Evolutionary conservation across 2,797 vertebrate species (phyloP), one percentile per base, ranked within the genome.

Genomic region (Tapirus indicus): DNA sequence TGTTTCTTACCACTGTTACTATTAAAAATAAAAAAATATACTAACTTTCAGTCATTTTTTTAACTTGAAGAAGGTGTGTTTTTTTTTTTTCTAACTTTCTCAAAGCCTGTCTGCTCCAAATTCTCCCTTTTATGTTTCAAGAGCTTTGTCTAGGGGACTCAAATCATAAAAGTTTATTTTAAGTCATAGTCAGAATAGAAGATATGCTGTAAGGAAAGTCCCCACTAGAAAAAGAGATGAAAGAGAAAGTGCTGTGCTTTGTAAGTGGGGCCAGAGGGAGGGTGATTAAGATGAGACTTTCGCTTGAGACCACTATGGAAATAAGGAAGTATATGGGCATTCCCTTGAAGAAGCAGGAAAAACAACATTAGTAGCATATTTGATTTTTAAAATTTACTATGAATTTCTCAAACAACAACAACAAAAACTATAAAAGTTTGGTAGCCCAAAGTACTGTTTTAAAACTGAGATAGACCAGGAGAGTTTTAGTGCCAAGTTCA

Each of bases 1-100:
- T 92, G 41, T 87, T 94, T 52, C 29, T 60, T 62, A 64, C 84
- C 23, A 94, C 12, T 47, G 20, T 90, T 93, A 66, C 74, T 60
- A n/a, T 75, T 92, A 38, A 41, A 38, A 62, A 68, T 32, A 5
- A 60, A 85, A 41, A 69, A 80, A 60, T 44, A 47, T 38, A 47
- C 23, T 77, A 41, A 71, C 12, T 54, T 92, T 64, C 35, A 69
- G 9, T 69, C 7, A 6, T 87, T 71, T 69, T 52, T 72, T 86
- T 77, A 64, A 25, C 9, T 68, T 60, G 62, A 75, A 7, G 9
- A 69, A 86, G 10, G 69, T 49, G 5, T 44, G 32, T 17, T 41
- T 56, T 49, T 38, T 84, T 84, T 49, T 38, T 79, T 38, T 58
- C 7, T 69, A 78, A 79, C 75, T 95, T 94, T 32, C 8, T 21